These are phyloP conservation scores for Hetaerina americana DNA, from an alignment of 1,140 invertebrate genomes.

Conservation along the genomic window DNA sequence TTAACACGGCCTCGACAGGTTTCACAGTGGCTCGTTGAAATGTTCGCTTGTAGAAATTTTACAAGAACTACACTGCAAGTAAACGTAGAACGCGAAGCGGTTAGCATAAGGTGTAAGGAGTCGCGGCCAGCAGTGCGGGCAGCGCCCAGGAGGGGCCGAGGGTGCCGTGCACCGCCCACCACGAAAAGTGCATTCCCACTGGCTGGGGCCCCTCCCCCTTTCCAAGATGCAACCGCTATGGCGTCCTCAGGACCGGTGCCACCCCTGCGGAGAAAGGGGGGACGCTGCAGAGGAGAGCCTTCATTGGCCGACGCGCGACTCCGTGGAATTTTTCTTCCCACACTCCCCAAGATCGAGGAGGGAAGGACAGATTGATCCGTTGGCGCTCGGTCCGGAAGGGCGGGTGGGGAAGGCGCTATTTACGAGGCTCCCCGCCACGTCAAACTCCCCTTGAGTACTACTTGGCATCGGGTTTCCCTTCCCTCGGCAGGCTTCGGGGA, in stretches of 20 bases:
- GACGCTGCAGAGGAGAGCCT: no score
- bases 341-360: no score
- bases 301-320: no score
- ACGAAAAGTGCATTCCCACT: background rate
- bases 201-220: background rate
- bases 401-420: background rate
- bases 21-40: no score
- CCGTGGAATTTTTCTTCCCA: no score
- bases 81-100: background rate
- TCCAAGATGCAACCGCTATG: background rate
- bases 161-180: background rate
- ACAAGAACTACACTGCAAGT: background rate
- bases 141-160: background rate
- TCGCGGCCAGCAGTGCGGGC: background rate
- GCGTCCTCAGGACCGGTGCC: no score
- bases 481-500: no score
- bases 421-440: background rate
- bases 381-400: background rate
- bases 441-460: background rate
- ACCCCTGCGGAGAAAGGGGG: background rate
- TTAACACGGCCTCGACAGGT: no score
- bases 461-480: no score
- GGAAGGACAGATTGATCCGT: background rate
- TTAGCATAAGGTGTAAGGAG: background rate
- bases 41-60: no score